Evolutionary conservation across 2,888 invertebrate species (phyloP).

Genomic region (Pyrrhosoma nymphula): DNA sequence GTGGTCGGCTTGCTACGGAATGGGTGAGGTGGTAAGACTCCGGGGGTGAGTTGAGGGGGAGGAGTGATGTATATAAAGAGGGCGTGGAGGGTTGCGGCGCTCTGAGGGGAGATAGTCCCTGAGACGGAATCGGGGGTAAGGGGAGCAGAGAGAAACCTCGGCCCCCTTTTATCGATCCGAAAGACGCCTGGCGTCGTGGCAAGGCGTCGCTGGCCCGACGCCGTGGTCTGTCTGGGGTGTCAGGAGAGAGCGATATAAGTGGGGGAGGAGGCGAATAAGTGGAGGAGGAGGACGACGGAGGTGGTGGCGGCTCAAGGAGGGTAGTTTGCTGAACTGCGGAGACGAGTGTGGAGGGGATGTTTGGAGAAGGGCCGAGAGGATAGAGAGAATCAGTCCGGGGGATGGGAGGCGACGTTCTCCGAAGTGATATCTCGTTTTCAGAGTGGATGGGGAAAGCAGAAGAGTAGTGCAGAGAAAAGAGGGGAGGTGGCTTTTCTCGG

Average conservation of each 20-base stretch:
- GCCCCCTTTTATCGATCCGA: constrained; percentile 56
- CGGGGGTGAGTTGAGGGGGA: neutral
- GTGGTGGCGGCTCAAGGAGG: neutral
- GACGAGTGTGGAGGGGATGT: neutral
- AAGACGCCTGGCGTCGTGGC: constrained; percentile 50
- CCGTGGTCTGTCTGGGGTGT: constrained; percentile 63
- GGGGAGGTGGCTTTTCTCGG: neutral
- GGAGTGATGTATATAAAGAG: neutral
- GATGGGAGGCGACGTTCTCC: neutral
- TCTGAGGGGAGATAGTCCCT: neutral
- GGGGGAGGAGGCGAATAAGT: neutral
- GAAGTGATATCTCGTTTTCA: neutral
- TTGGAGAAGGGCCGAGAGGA: neutral
- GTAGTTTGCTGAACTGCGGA: constrained; percentile 10
- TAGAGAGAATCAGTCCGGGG: neutral
- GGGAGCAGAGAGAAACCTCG: neutral
- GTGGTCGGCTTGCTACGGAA: neutral
- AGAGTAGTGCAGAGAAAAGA: neutral
- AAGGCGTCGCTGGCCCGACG: constrained; percentile 61
- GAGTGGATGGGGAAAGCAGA: neutral
- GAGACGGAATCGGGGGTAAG: constrained; percentile 3
- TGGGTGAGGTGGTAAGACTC: constrained; percentile 10
- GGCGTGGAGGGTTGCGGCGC: neutral
- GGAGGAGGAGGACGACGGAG: neutral
- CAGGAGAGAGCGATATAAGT: constrained; percentile 35